Evolutionary conservation across 2,888 invertebrate species (phyloP), one percentile per base, ranked within the genome.

Genomic region (Eudemis profundana): DNA sequence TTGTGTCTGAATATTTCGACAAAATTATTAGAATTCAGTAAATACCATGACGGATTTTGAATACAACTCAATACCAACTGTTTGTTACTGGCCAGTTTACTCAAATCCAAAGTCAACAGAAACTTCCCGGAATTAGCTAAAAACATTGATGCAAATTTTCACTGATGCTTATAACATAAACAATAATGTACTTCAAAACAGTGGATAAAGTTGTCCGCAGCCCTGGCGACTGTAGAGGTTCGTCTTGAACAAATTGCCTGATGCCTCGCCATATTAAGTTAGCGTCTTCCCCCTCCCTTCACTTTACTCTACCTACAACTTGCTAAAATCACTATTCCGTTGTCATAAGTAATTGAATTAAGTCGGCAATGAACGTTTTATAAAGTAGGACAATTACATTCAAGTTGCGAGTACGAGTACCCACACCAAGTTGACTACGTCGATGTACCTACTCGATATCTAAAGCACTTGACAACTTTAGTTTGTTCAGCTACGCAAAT

Each of bases 241-340:
- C 88, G 84, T 88, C 90, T 89, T 85, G 85, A 86, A 87, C 89
- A 90, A 91, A 91, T 90, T 91, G 87, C 87, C 86, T 86, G 87
- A 89, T 89, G 87, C 88, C 86, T 81, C 85, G 84, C 87, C 87
- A 87, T 89, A 90, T 90, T 90, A 88, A 88, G 89, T 90, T 89
- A 89, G 81, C 83, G 82, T 84, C 72, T 82, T 78, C 80, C 80
- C 78, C 72, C 76, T 72, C 73, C 74, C 76, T 74, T 77, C 63
- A 21, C 61, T 61, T 68, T 71, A 65, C 69, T 60, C 65, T 70
- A 66, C 66, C 65, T 70, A 66, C 66, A 70, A 74, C 73, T 76
- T 76, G 74, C 76, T 79, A 78, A 83, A 79, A 79, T 82, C 78
- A 79, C 81, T 74, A 70, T 72, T 72, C 70, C 79, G 82, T 80